These are phyloP conservation scores for Platycercus adscitus DNA, from an alignment of 2,113 vertebrate genomes.

Conservation along the genomic window DNA sequence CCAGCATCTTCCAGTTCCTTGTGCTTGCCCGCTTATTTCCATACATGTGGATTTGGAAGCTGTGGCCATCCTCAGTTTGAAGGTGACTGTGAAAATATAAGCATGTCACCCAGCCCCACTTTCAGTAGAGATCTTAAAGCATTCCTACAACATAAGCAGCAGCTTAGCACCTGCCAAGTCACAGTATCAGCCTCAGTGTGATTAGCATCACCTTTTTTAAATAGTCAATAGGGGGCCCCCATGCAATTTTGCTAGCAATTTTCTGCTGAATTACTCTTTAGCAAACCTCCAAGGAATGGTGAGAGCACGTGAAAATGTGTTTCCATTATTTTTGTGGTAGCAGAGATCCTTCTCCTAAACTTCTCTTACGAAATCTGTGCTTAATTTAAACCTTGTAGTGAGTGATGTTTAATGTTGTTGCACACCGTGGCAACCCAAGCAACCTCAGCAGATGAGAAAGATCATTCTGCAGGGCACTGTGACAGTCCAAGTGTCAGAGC, in stretches of 20 bases:
- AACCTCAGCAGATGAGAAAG: background rate
- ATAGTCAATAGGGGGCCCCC: background rate
- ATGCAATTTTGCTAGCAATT: background rate
- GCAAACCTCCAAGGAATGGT: background rate
- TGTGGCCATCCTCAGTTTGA: background rate
- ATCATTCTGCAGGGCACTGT: background rate
- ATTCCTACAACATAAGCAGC: background rate
- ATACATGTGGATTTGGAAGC: background rate
- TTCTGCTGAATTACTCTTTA: background rate
- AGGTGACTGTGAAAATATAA: background rate
- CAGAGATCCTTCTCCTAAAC: background rate
- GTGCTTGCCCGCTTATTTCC: background rate
- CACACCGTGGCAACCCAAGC: accelerated
- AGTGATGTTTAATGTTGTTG: background rate
- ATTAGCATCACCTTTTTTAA: background rate
- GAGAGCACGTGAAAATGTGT: background rate
- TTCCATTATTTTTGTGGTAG: background rate
- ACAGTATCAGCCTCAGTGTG: background rate
- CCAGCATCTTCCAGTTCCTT: background rate
- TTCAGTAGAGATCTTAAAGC: background rate
- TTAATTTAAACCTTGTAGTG: background rate
- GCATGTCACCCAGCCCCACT: background rate
- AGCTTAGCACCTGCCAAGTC: background rate
- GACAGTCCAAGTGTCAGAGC: background rate
- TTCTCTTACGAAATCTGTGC: background rate